Base-by-base conservation (phyloP, 2,888 invertebrate genomes). In the Sceliomorpha sp. region DNA sequence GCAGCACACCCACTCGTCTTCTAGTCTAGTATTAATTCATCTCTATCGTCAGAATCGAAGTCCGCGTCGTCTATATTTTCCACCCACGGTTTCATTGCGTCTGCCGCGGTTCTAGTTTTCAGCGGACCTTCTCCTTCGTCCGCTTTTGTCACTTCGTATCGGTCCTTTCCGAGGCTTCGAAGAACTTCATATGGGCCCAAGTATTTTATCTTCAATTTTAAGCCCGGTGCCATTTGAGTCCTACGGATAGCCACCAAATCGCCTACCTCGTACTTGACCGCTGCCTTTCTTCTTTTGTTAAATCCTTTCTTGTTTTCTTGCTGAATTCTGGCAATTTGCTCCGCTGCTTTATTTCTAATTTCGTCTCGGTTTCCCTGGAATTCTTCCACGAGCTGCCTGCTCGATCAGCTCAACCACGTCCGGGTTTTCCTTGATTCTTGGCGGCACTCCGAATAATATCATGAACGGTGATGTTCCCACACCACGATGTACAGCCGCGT, bases 91-190 rank as follows among this genome's bases (percentile, higher is more conserved):
- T n/a, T n/a, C n/a, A n/a, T n/a, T n/a, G n/a, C n/a, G n/a, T n/a
- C n/a, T n/a, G n/a, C n/a, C n/a, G n/a, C n/a, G n/a, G n/a, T n/a
- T n/a, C n/a, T n/a, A n/a, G n/a, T n/a, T n/a, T 34, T 39, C 13
- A 20, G 14, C 8, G 80, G 78, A 9, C 80, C 81, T 32, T 82
- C 81, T 34, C 71, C 63, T 24, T 64, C 47, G 5, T 78, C 79
- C 13, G 76, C 67, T 48, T 81, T 83, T 20, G 71, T 62, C 0
- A 84, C 81, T 13, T 75, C 73, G 51, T 87, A 87, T 10, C 80
- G 55, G 24, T 87, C 79, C 32, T 83, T 79, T 2, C 73, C 12
- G 17, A 79, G 72, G 0, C 68, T 51, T 48, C 72, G 72, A 1
- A 14, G 29, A 1, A 75, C 26, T 39, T 50, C 27, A 27, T 74